Conservation (phyloP, 2,888 invertebrate genomes). For the Alloscopus bannaensis region DNA sequence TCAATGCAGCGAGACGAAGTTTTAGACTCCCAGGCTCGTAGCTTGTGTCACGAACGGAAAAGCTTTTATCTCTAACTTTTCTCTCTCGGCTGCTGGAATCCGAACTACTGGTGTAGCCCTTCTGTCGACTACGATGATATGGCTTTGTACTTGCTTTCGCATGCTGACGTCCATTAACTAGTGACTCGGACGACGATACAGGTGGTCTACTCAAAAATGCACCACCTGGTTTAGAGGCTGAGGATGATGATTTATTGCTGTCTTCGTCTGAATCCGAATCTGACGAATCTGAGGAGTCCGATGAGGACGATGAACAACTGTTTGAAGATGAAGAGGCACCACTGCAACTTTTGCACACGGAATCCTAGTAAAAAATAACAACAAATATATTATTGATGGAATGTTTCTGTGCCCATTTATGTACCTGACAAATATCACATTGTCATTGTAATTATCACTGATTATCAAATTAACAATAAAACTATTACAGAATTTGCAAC, state of each 20-base stretch:
- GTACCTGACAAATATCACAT: too few relatives aligned
- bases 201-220: too few relatives aligned
- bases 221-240: slow-evolving; percentile 12
- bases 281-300: slow-evolving; percentile 61
- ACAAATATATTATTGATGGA: slow-evolving; percentile 4
- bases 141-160: slow-evolving; percentile 44
- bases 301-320: slow-evolving; percentile 55
- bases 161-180: slow-evolving; percentile 72
- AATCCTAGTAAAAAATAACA: slow-evolving; percentile 76
- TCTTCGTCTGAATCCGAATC: slow-evolving; percentile 70
- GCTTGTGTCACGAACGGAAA: slow-evolving; percentile 56
- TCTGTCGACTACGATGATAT: background rate
- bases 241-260: slow-evolving; percentile 65
- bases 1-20: slow-evolving; percentile 77
- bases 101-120: slow-evolving; percentile 61
- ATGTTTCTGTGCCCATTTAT: background rate
- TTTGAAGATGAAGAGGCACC: slow-evolving; percentile 60
- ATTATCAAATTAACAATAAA: slow-evolving; percentile 3
- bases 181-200: slow-evolving; percentile 4
- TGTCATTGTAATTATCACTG: background rate
- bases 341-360: slow-evolving; percentile 74
- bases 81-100: slow-evolving; percentile 61
- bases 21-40: slow-evolving; percentile 76
- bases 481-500: too few relatives aligned
- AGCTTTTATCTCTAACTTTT: slow-evolving; percentile 58